These are phyloP conservation scores for Hermodice carunculata DNA, from an alignment of 2,888 invertebrate genomes.

Conservation along the genomic window DNA sequence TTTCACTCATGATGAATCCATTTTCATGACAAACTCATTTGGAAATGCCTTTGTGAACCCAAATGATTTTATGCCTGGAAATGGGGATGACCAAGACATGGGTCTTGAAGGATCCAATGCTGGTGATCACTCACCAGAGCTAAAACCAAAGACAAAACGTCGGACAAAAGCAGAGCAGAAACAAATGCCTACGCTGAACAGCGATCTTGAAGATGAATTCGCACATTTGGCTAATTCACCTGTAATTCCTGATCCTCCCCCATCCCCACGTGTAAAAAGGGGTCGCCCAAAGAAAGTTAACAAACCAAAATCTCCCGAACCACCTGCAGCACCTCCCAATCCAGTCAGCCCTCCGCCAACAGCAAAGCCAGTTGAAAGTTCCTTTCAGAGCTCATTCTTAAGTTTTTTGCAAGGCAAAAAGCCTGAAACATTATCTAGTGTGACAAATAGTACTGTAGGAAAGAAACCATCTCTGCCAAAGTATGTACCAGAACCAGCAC, in stretches of 20 bases:
- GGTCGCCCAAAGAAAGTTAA: not conserved
- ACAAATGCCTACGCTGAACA: slow-evolving; percentile 28
- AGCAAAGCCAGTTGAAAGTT: not conserved
- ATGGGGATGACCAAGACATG: not conserved
- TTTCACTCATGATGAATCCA: not conserved
- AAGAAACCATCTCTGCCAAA: slow-evolving; percentile 62
- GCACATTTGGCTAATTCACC: slow-evolving; percentile 42
- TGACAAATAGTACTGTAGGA: slow-evolving; percentile 55
- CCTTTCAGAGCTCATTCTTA: slow-evolving; percentile 60
- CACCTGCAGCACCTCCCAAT: not conserved
- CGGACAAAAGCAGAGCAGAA: slow-evolving; percentile 42
- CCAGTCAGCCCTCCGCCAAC: not conserved
- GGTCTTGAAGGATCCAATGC: not conserved
- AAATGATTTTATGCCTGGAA: not conserved
- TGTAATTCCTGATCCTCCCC: no score
- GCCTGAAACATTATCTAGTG: slow-evolving; percentile 63
- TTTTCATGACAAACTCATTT: slow-evolving; percentile 31
- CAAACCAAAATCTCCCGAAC: not conserved
- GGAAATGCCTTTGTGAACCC: slow-evolving; percentile 29
- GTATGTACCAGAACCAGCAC: slow-evolving; percentile 61
- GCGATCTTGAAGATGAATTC: slow-evolving; percentile 60
- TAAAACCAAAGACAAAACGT: slow-evolving; percentile 9
- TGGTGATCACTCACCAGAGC: not conserved
- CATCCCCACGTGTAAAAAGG: no score
- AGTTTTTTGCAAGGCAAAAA: slow-evolving; percentile 65